Evolutionary conservation across 2,113 vertebrate genomes (phyloP).

Genomic region (Gymnobelideus leadbeateri): DNA sequence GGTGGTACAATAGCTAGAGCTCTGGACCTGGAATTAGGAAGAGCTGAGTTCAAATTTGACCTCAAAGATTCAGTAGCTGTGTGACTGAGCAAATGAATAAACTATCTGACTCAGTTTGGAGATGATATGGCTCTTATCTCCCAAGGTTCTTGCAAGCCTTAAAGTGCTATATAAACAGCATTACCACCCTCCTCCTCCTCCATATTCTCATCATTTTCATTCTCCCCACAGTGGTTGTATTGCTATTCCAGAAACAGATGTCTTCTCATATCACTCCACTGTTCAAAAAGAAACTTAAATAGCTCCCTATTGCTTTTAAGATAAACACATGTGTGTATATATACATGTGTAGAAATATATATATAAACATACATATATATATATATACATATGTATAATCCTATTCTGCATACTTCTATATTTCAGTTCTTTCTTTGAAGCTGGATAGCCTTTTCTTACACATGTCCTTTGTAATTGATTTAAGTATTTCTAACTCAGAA

Average conservation of each 20-base stretch:
- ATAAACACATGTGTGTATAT: background rate
- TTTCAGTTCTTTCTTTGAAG: background rate
- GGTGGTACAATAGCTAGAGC: background rate
- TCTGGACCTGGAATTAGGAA: conserved; percentile 2
- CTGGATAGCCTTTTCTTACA: background rate
- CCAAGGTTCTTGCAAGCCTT: background rate
- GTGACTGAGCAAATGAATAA: background rate
- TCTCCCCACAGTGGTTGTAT: background rate
- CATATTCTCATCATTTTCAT: background rate
- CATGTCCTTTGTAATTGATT: background rate
- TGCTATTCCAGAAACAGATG: background rate
- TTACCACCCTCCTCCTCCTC: background rate
- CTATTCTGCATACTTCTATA: background rate
- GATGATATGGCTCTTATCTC: background rate
- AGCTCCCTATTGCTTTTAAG: background rate
- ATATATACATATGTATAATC: background rate
- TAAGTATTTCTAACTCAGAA: background rate
- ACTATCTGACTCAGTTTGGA: background rate
- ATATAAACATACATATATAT: too few relatives aligned
- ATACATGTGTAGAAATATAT: too few relatives aligned
- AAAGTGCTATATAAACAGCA: background rate
- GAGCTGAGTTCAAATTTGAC: background rate
- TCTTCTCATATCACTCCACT: background rate
- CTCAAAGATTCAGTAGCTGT: background rate
- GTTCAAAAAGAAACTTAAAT: background rate